A percentile compares a stretch with the other conserved stretches of the same genome.
phyloP scores from a whole-genome alignment of 2,888 invertebrate genomes.

The Muschampia plurimacula region DNA sequence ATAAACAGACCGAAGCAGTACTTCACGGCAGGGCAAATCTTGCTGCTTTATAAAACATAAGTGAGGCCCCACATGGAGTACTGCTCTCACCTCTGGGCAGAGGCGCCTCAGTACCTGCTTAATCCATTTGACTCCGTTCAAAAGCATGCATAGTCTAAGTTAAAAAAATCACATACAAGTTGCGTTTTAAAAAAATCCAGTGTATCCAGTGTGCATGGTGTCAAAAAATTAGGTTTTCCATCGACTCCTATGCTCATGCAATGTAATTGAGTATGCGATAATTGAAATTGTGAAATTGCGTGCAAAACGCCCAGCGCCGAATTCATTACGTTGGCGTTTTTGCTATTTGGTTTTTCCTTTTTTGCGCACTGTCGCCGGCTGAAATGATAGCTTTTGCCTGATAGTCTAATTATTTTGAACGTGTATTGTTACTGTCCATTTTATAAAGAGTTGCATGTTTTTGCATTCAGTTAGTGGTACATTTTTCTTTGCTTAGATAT shows the following conservation, averaged over 20 bases:
- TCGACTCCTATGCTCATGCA: conserved; percentile 14
- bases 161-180: too few relatives aligned
- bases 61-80: too few relatives aligned
- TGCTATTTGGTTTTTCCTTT: conserved; percentile 64
- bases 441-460: conserved; percentile 15
- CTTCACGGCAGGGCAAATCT: too few relatives aligned
- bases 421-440: conserved; percentile 37
- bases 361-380: conserved; percentile 62
- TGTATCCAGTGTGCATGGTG: too few relatives aligned
- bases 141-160: too few relatives aligned
- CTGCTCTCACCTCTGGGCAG: too few relatives aligned
- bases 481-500: neutral
- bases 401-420: conserved; percentile 70
- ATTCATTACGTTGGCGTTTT: conserved; percentile 77
- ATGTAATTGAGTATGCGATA: conserved; percentile 67
- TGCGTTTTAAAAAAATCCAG: too few relatives aligned
- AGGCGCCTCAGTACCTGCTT: too few relatives aligned
- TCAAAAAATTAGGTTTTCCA: neutral
- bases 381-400: conserved; percentile 67
- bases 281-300: conserved; percentile 87
- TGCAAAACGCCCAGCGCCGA: conserved; percentile 77
- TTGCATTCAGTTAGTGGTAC: neutral
- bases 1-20: too few relatives aligned
- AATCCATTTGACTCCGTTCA: too few relatives aligned
- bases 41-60: too few relatives aligned